Percentiles rank a stretch among this genome's conserved stretches.
phyloP scores from a whole-genome alignment of 2,113 vertebrate species.

The Varanus salvator region DNA sequence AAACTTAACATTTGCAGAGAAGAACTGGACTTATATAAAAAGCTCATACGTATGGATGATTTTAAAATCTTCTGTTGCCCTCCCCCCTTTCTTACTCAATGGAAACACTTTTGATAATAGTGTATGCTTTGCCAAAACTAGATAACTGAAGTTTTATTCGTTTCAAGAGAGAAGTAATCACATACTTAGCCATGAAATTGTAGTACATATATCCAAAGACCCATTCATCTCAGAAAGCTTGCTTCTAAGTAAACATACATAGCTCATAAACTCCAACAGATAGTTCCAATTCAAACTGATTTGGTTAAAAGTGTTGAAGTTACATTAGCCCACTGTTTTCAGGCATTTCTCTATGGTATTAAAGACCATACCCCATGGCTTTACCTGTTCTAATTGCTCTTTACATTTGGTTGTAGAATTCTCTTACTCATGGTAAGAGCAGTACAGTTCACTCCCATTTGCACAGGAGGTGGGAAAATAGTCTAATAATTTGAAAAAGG shows the following conservation, averaged over 20 bases:
- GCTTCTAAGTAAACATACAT: neutral
- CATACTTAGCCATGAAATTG: neutral
- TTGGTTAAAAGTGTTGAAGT: neutral
- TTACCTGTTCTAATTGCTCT: neutral
- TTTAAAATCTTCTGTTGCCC: neutral
- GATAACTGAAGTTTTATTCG: neutral
- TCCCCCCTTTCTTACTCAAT: neutral
- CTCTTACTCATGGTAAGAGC: neutral
- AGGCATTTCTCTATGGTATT: neutral
- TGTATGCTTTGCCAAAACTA: neutral
- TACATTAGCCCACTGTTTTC: neutral
- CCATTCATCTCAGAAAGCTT: neutral
- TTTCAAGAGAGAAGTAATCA: neutral
- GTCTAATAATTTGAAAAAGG: neutral
- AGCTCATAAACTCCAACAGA: neutral
- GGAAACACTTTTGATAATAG: neutral
- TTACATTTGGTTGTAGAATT: neutral
- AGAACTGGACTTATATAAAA: neutral
- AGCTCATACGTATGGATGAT: neutral
- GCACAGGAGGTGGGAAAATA: neutral
- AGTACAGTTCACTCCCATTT: constrained; percentile 13
- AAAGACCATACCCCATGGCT: neutral
- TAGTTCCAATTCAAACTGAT: neutral
- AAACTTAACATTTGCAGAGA: neutral
- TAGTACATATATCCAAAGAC: neutral